Evolutionary conservation across 2,113 vertebrate genomes (phyloP), one percentile per base, ranked within the genome.

Genomic region (Polyodon spathula): DNA sequence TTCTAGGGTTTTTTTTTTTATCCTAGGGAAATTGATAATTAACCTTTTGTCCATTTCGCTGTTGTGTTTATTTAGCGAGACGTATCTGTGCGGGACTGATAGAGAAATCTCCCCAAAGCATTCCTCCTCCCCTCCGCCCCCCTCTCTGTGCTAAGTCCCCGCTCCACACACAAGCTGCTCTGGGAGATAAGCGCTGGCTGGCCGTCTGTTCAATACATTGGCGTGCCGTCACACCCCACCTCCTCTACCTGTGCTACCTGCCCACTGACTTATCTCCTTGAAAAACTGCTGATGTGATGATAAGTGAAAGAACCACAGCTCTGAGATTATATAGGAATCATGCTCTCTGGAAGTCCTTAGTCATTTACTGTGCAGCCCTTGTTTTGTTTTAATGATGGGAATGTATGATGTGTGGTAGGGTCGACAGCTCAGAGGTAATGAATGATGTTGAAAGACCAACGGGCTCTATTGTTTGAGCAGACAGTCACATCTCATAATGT

Each of bases 61-160:
- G 80, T 79, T 80, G 83, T 84, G 83, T 80, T 83, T 78, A 81
- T 89, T 86, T 76, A 82, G 81, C 48, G 70, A 75, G 69, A 69
- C 76, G 79, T 71, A 84, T 78, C 90, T 93, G 89, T 74, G 72
- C 78, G 86, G 70, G 58, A 76, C 86, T 90, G 90, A 92, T 92
- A 92, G 78, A 86, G 79, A 86, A 87, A 89, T 92, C 82, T 86
- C 78, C 79, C 76, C 79, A 77, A 86, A 74, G 86, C 79, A 77
- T 80, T 78, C 84, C 72, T 77, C 81, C 80, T 72, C 70, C 77
- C 62, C 73, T 67, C 68, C 73, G 69, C 73, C 64, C 71, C 68
- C 79, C 74, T 77, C 82, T 81, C 84, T 77, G 86, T 66, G 71
- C 67, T 52, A 67, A 11, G 50, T 53, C 42, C 10, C 40, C 16